These are phyloP conservation scores for Cheilosia pagana DNA, from an alignment of 2,888 invertebrate species.

Conservation along the genomic window DNA sequence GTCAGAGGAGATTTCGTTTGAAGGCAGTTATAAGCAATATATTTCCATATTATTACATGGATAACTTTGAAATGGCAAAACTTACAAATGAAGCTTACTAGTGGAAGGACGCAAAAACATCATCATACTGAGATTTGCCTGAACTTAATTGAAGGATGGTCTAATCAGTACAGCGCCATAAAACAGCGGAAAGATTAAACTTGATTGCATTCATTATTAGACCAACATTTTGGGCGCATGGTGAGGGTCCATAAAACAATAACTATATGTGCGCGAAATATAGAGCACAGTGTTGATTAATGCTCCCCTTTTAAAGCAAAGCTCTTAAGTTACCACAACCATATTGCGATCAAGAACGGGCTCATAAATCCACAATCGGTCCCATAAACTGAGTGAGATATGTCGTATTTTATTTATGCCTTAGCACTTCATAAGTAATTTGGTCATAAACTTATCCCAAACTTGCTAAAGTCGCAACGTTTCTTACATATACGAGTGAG, in stretches of 20 bases:
- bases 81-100: too few relatives aligned
- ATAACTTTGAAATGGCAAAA: too few relatives aligned
- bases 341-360: slow-evolving; percentile 18
- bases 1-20: too few relatives aligned
- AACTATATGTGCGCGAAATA: slow-evolving; percentile 51
- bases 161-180: background rate
- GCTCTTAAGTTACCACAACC: slow-evolving; percentile 31
- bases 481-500: background rate
- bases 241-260: slow-evolving; percentile 35
- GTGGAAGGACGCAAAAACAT: too few relatives aligned
- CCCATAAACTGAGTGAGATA: slow-evolving; percentile 33
- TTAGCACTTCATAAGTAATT: slow-evolving; percentile 54
- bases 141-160: background rate
- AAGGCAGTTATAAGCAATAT: too few relatives aligned
- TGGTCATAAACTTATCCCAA: slow-evolving; percentile 40
- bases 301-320: slow-evolving; percentile 10
- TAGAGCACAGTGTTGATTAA: slow-evolving; percentile 26
- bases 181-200: background rate
- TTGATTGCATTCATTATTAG: slow-evolving; percentile 23
- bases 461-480: slow-evolving; percentile 19
- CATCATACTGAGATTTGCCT: background rate
- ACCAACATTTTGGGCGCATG: slow-evolving; percentile 11
- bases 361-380: slow-evolving; percentile 34
- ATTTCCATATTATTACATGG: too few relatives aligned
- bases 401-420: slow-evolving; percentile 42